Percentiles rank a stretch among this genome's conserved stretches.
phyloP scores from a whole-genome alignment of 1,140 invertebrate genomes.

The Thereuonema tuberculata region DNA sequence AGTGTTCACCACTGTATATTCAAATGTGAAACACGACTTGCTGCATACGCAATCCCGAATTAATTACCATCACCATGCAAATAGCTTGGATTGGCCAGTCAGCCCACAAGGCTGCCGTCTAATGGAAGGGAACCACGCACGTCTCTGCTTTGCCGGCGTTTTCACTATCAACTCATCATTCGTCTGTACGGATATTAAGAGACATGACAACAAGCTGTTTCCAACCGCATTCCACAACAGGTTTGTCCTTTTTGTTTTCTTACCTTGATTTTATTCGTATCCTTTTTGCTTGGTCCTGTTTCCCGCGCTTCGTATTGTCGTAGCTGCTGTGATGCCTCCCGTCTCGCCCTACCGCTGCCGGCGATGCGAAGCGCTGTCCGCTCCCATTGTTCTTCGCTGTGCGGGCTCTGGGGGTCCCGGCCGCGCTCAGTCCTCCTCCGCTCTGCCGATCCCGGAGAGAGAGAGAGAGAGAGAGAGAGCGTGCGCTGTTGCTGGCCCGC shows the following conservation, averaged over 20 bases:
- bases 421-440: too few species aligned
- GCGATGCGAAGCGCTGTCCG: not conserved
- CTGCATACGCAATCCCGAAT: not conserved
- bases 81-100: slow-evolving; percentile 3
- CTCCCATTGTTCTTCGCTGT: too few species aligned
- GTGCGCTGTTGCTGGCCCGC: too few species aligned
- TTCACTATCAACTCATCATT: not conserved
- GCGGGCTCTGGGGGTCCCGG: too few species aligned
- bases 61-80: slow-evolving; percentile 6
- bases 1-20: too few species aligned
- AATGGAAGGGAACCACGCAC: not conserved
- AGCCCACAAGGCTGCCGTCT: not conserved
- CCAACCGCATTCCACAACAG: slow-evolving; percentile 3
- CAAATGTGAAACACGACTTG: too few species aligned
- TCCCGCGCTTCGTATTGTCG: too few species aligned
- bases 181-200: not conserved
- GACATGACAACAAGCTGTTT: not conserved
- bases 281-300: too few species aligned
- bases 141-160: not conserved
- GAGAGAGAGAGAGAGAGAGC: too few species aligned
- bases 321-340: too few species aligned
- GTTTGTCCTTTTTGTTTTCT: slow-evolving; percentile 2
- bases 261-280: too few species aligned
- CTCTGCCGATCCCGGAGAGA: too few species aligned
- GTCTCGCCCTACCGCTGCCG: not conserved